Percentiles rank a stretch among this genome's conserved stretches.
These are phyloP conservation scores for Alitta virens DNA, from an alignment of 2,888 invertebrate species.

Conservation along the genomic window DNA sequence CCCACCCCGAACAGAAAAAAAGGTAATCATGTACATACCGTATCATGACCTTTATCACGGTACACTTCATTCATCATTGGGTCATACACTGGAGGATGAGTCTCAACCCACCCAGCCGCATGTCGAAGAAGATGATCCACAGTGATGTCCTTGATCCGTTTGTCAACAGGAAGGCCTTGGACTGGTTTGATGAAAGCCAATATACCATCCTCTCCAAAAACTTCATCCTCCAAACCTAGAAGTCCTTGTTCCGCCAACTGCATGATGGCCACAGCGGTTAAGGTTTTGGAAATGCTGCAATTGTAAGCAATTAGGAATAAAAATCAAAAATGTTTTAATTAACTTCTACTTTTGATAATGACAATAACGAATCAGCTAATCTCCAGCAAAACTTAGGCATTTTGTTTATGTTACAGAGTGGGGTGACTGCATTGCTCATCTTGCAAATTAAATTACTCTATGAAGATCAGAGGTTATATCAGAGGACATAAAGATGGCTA, in stretches of 20 bases:
- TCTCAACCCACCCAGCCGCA: slow-evolving; percentile 46
- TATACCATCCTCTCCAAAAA: slow-evolving; percentile 36
- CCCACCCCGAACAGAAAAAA: too few relatives aligned
- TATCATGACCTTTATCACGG: slow-evolving; percentile 30
- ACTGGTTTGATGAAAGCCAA: slow-evolving; percentile 10
- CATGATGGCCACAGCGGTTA: slow-evolving; percentile 42
- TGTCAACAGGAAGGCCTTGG: slow-evolving; percentile 28
- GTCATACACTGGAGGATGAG: slow-evolving; percentile 36
- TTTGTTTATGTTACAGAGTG: too few relatives aligned
- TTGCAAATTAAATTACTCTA: too few relatives aligned
- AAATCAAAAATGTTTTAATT: too few relatives aligned
- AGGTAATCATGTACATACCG: too few relatives aligned
- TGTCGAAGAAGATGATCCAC: slow-evolving; percentile 46
- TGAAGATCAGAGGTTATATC: too few relatives aligned
- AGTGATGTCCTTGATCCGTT: slow-evolving; percentile 41
- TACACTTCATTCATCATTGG: slow-evolving; percentile 41
- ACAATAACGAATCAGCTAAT: too few relatives aligned
- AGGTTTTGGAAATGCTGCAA: slow-evolving; percentile 42
- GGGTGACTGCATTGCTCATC: too few relatives aligned
- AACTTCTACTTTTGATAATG: too few relatives aligned
- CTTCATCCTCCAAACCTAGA: slow-evolving; percentile 32
- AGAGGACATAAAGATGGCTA: too few relatives aligned
- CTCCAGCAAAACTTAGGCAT: too few relatives aligned
- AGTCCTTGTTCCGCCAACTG: slow-evolving; percentile 39
- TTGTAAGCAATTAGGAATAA: not conserved